Conservation (phyloP, 1,140 invertebrate genomes). For the Bombus pyrosoma region DNA sequence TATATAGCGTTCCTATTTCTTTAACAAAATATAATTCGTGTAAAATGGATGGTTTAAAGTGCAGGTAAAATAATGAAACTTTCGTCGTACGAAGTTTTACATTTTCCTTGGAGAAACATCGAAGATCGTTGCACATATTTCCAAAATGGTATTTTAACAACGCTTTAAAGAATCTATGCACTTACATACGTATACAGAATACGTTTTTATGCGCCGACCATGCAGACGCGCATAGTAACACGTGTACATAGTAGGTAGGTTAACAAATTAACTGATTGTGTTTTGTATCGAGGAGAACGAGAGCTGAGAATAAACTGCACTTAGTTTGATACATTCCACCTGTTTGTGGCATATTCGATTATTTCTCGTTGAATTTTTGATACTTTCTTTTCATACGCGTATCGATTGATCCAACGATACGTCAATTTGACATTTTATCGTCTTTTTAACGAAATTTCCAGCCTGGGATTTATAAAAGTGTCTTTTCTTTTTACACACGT, state of each 20-base stretch:
- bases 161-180: conserved; percentile 51
- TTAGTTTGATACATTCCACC: conserved; percentile 3
- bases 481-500: conserved; percentile 15
- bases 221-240: conserved; percentile 80
- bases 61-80: too few relatives aligned
- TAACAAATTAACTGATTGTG: conserved; percentile 83
- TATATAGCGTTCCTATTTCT: too few relatives aligned
- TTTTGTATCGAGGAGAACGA: conserved; percentile 78
- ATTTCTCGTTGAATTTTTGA: neutral
- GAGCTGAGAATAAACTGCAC: conserved; percentile 47
- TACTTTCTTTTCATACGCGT: neutral
- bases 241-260: conserved; percentile 82
- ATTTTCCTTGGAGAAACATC: neutral
- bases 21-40: too few relatives aligned
- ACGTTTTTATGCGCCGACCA: conserved; percentile 67
- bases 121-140: conserved; percentile 46
- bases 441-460: conserved; percentile 57
- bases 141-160: conserved; percentile 27
- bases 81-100: neutral
- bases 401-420: neutral
- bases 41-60: too few relatives aligned
- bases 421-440: neutral
- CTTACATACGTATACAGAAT: conserved; percentile 73
- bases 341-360: neutral
- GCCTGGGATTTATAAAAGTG: conserved; percentile 53